Percentiles rank a stretch among this genome's conserved stretches.
These are phyloP conservation scores for Perodicticus potto DNA, from an alignment of 2,797 vertebrate genomes.

Conservation along the genomic window DNA sequence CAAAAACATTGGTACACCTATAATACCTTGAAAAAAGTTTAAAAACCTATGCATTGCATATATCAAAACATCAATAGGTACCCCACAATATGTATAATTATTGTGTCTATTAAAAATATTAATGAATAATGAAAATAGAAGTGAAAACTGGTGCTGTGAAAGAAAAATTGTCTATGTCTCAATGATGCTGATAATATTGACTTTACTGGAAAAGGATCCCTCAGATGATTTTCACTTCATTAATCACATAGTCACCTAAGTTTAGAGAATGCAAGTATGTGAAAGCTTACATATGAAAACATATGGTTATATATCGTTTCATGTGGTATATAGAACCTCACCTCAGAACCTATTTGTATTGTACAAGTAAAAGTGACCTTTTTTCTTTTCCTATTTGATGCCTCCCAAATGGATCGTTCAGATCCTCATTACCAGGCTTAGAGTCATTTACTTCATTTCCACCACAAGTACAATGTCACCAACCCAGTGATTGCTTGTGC, in stretches of 20 bases:
- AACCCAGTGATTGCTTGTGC: neutral
- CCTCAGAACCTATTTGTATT: neutral
- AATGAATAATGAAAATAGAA: neutral
- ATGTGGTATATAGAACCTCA: neutral
- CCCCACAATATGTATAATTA: too few relatives aligned
- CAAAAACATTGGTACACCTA: too few relatives aligned
- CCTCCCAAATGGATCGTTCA: neutral
- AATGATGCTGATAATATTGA: neutral
- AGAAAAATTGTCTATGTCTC: neutral
- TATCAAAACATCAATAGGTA: too few relatives aligned
- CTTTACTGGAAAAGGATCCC: neutral
- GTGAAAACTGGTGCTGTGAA: neutral
- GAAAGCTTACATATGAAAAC: neutral
- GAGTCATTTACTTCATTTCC: rapidly evolving
- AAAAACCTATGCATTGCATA: neutral
- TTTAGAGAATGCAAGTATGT: neutral
- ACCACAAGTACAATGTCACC: neutral
- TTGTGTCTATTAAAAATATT: too few relatives aligned
- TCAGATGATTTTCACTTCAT: neutral
- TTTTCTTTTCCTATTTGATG: neutral
- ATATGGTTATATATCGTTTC: too few relatives aligned
- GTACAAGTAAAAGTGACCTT: neutral
- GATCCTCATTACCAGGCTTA: neutral
- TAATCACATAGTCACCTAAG: neutral
- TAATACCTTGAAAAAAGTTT: too few relatives aligned